Percentiles rank a stretch among this genome's conserved stretches.
Conservation (phyloP, 2,888 invertebrate species). For the Perizoma affinitatum region DNA sequence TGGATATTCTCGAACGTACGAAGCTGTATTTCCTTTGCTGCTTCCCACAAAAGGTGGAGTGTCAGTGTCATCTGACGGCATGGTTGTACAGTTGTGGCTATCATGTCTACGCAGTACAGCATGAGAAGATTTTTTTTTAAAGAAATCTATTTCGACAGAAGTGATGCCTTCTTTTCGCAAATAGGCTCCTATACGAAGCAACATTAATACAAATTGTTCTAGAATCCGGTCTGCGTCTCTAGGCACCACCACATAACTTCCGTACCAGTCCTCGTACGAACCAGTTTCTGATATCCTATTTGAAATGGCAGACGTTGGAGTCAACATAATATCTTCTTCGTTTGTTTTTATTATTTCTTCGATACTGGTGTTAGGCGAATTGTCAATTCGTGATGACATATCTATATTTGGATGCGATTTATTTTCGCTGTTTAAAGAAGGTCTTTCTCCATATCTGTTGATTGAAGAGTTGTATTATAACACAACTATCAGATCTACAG, state of each 20-base stretch:
- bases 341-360: conserved; percentile 43
- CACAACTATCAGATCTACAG: no score
- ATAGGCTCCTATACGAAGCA: conserved; percentile 65
- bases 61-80: conserved; percentile 55
- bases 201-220: conserved; percentile 74
- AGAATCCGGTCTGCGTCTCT: conserved; percentile 71
- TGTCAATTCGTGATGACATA: conserved; percentile 35
- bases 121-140: conserved; percentile 37
- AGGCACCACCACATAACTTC: conserved; percentile 64
- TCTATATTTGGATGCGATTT: conserved; percentile 27
- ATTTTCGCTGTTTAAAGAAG: conserved; percentile 5
- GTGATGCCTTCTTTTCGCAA: conserved; percentile 51
- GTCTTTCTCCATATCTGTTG: conserved; percentile 57
- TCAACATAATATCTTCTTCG: conserved; percentile 38
- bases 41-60: conserved; percentile 61
- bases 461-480: conserved; percentile 8
- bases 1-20: conserved; percentile 71
- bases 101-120: conserved; percentile 32
- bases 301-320: conserved; percentile 46
- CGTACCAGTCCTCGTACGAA: conserved; percentile 67
- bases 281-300: conserved; percentile 55
- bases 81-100: conserved; percentile 43
- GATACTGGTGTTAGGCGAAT: conserved; percentile 43
- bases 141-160: conserved; percentile 41
- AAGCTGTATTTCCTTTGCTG: conserved; percentile 58